Percentiles rank a stretch among this genome's conserved stretches.
Evolutionary conservation across 2,797 vertebrate genomes (phyloP).

Genomic region (Todus mexicanus): DNA sequence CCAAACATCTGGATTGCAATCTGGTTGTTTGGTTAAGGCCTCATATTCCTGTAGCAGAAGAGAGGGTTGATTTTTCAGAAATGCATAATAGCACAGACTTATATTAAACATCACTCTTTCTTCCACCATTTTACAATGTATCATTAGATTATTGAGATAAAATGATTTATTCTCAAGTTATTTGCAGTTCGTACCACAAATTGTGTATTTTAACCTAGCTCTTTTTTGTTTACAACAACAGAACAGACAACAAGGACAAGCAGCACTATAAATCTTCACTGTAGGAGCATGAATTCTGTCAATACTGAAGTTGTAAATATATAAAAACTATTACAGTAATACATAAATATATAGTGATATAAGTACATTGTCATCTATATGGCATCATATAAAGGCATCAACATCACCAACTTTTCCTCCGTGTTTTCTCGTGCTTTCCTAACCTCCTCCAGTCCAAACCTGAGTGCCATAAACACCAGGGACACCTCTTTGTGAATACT

Average conservation of each 20-base stretch:
- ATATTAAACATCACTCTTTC: background rate
- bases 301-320: background rate
- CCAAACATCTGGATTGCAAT: constrained; percentile 88
- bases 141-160: background rate
- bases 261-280: background rate
- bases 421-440: background rate
- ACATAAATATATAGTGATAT: background rate
- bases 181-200: background rate
- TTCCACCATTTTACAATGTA: background rate
- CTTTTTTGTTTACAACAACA: background rate
- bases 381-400: background rate
- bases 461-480: background rate
- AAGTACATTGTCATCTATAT: background rate
- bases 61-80: background rate
- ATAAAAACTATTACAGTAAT: background rate
- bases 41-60: constrained; percentile 86
- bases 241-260: background rate
- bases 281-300: background rate
- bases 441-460: background rate
- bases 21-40: constrained; percentile 75
- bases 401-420: background rate
- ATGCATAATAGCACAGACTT: background rate
- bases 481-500: background rate
- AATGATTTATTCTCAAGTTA: background rate
- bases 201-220: background rate